A percentile compares a stretch with the other conserved stretches of the same genome.
Conservation (phyloP, 2,888 invertebrate genomes). For the Andrena fulva region DNA sequence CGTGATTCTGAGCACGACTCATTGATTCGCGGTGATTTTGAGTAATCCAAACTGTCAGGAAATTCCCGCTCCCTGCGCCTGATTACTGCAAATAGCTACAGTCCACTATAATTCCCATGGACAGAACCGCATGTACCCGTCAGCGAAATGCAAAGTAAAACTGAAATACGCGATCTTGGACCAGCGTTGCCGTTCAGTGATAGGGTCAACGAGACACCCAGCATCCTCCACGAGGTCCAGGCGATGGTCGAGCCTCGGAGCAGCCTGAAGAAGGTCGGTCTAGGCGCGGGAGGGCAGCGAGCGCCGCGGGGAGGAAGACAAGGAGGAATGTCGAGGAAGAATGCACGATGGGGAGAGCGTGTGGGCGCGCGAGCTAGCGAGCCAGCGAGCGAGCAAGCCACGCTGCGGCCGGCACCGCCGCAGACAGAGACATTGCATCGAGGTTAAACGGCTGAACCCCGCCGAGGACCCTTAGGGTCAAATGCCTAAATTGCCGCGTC, state of each 20-base stretch:
- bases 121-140: too few species aligned
- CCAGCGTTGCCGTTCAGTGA: not conserved
- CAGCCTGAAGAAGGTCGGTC: slow-evolving; percentile 37
- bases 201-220: not conserved
- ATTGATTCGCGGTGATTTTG: slow-evolving; percentile 9
- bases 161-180: too few species aligned
- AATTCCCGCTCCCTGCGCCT: not conserved
- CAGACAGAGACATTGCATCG: slow-evolving; percentile 81
- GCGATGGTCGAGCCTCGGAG: slow-evolving; percentile 32
- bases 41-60: not conserved
- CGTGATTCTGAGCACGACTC: slow-evolving; percentile 12
- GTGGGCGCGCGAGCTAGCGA: slow-evolving; percentile 60
- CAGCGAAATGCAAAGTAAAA: too few species aligned
- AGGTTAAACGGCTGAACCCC: slow-evolving; percentile 83
- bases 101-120: too few species aligned
- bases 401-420: slow-evolving; percentile 59
- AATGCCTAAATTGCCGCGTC: slow-evolving; percentile 84
- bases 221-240: not conserved
- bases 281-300: slow-evolving; percentile 49
- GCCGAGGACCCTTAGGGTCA: slow-evolving; percentile 78
- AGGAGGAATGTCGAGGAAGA: slow-evolving; percentile 65
- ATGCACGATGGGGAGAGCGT: slow-evolving; percentile 55
- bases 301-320: slow-evolving; percentile 54
- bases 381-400: slow-evolving; percentile 36
- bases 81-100: not conserved